Percentiles rank a stretch among this genome's conserved stretches.
Evolutionary conservation across 2,888 invertebrate species (phyloP).

Genomic region (Nomada hirtipes): DNA sequence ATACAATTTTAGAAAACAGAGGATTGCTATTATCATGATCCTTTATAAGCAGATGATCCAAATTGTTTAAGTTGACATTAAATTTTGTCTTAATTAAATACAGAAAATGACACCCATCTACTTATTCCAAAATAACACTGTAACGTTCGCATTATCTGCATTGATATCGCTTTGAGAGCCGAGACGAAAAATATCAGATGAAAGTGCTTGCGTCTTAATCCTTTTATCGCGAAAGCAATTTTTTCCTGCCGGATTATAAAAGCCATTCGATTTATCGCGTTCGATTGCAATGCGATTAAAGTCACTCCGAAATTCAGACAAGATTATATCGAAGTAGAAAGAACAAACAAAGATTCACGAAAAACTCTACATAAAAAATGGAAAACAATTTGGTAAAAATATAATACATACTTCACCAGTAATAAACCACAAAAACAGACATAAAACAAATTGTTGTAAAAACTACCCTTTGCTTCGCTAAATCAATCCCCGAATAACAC

Average conservation of each 20-base stretch:
- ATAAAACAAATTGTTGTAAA: too few relatives aligned
- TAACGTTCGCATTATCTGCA: conserved; percentile 28
- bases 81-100: neutral
- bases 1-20: too few relatives aligned
- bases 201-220: conserved; percentile 9
- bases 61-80: neutral
- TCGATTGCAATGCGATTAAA: neutral
- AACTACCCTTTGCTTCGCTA: too few relatives aligned
- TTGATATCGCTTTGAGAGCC: neutral
- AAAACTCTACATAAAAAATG: too few relatives aligned
- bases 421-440: too few relatives aligned
- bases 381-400: too few relatives aligned
- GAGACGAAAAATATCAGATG: neutral
- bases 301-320: neutral
- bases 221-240: conserved; percentile 10
- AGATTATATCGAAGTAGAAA: neutral
- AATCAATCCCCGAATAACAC: too few relatives aligned
- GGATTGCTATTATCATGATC: too few relatives aligned
- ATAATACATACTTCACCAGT: too few relatives aligned
- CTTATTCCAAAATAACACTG: neutral
- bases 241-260: neutral
- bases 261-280: neutral
- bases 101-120: neutral
- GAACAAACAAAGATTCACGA: too few relatives aligned
- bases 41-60: too few relatives aligned